Percentiles rank a stretch among this genome's conserved stretches.
phyloP scores from a whole-genome alignment of 1,140 invertebrate species.

The Lordiphosa mommai region DNA sequence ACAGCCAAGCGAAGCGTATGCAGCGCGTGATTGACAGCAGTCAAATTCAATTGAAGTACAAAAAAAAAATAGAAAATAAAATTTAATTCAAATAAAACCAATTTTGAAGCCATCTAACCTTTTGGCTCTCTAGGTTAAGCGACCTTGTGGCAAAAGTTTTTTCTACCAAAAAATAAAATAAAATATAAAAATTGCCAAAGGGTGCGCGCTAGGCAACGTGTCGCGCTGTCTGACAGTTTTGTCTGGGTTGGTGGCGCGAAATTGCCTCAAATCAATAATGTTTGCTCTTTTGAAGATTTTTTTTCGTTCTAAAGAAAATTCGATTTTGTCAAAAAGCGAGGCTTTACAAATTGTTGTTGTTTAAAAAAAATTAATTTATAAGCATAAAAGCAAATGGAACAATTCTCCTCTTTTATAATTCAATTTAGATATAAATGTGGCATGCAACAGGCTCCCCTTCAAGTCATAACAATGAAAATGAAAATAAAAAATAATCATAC shows the following conservation, averaged over 20 bases:
- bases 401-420: slow-evolving; percentile 47
- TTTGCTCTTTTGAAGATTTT: slow-evolving; percentile 65
- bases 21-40: slow-evolving; percentile 76
- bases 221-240: slow-evolving; percentile 46
- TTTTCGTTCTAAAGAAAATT: slow-evolving; percentile 43
- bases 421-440: slow-evolving; percentile 45
- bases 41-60: slow-evolving; percentile 73
- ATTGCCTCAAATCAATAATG: slow-evolving; percentile 52
- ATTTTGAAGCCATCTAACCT: slow-evolving; percentile 37
- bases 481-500: slow-evolving; percentile 72
- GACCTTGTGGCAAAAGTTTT: slow-evolving; percentile 62
- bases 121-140: slow-evolving; percentile 32
- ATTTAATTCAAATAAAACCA: slow-evolving; percentile 78
- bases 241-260: slow-evolving; percentile 21
- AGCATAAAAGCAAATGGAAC: background rate
- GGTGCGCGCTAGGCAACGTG: slow-evolving; percentile 52
- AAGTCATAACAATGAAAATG: slow-evolving; percentile 66
- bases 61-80: slow-evolving; percentile 50
- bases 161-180: slow-evolving; percentile 10
- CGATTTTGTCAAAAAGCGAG: slow-evolving; percentile 44
- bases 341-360: no score
- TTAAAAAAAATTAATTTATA: background rate
- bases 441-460: slow-evolving; percentile 61
- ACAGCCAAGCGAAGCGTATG: slow-evolving; percentile 74
- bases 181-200: no score